Evolutionary conservation across 2,113 vertebrate genomes (phyloP).

Genomic region (Plecturocebus donacophilus): DNA sequence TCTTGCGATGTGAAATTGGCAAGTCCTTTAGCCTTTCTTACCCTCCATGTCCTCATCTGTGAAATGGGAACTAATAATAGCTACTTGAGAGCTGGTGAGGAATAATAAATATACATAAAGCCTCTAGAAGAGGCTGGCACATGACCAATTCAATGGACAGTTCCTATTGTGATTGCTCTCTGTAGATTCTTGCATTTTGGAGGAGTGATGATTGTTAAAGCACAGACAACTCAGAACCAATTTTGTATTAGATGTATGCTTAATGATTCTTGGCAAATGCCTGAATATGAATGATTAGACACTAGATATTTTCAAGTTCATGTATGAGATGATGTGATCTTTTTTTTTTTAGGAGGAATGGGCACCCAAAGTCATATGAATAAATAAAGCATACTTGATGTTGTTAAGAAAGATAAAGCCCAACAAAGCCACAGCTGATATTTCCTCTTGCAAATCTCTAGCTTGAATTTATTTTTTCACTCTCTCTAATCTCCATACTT

Average conservation of each 20-base stretch:
- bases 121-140: neutral
- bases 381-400: neutral
- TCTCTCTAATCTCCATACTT: neutral
- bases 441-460: neutral
- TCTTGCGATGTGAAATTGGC: conserved; percentile 8
- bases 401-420: neutral
- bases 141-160: neutral
- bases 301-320: neutral
- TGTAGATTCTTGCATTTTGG: conserved; percentile 28
- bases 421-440: neutral
- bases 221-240: neutral
- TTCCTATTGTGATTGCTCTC: neutral
- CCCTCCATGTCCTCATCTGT: neutral
- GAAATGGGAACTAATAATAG: neutral
- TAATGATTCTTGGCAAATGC: neutral
- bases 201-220: neutral
- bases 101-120: neutral
- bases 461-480: neutral
- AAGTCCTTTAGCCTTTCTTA: neutral
- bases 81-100: neutral
- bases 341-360: neutral
- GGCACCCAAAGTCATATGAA: neutral
- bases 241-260: neutral
- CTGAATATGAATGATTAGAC: neutral
- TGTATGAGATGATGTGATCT: neutral